phyloP scores from a whole-genome alignment of 35 echinoderm and acorn worm genomes.

The Diadema setosum region DNA sequence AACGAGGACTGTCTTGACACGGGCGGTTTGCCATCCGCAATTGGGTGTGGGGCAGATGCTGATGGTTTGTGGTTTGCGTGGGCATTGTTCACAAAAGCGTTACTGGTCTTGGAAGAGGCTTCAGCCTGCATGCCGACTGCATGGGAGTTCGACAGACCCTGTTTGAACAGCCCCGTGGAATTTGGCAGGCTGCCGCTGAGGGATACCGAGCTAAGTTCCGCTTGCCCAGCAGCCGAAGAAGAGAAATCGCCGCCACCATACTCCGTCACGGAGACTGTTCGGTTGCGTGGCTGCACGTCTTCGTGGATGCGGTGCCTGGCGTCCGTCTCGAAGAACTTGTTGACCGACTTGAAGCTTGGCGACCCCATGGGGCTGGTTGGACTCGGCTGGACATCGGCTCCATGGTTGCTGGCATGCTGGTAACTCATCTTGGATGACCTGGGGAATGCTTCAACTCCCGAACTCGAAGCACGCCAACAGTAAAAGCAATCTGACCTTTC shows the following conservation, averaged over 20 bases:
- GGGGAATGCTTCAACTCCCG: background rate
- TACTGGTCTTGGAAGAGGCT: background rate
- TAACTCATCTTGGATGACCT: background rate
- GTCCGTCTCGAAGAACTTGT: constrained; percentile 10
- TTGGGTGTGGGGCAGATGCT: background rate
- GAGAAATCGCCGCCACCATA: background rate
- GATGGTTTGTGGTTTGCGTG: background rate
- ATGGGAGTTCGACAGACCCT: background rate
- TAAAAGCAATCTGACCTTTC: too few species aligned
- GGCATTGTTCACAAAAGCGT: background rate
- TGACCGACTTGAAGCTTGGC: background rate
- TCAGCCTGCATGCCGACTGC: background rate
- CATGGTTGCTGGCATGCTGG: background rate
- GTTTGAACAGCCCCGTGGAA: background rate
- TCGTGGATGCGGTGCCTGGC: background rate
- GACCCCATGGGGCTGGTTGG: background rate
- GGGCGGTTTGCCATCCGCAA: background rate
- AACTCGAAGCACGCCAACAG: background rate
- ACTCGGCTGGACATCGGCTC: background rate
- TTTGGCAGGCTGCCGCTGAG: background rate
- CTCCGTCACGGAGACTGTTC: background rate
- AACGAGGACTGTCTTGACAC: background rate
- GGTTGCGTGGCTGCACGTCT: background rate
- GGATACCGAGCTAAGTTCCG: background rate
- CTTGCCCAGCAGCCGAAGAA: background rate